Base-by-base conservation (phyloP, 2,113 vertebrate genomes). In the Corythornis cristatus region DNA sequence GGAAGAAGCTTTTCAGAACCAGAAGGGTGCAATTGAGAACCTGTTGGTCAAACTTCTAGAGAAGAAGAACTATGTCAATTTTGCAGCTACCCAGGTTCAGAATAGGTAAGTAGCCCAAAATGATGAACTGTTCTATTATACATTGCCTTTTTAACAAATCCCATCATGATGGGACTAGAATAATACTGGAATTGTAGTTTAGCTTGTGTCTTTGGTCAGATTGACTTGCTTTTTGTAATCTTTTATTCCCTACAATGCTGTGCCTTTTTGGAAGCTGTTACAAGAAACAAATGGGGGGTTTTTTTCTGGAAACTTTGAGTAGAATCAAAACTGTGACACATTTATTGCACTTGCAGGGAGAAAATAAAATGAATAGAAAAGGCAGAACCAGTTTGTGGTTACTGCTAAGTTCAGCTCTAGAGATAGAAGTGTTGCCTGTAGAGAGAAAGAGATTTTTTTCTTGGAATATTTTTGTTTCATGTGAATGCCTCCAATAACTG, bases 1-100 rank as follows among this genome's bases (percentile, higher is more conserved):
- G 90, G 99, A 99, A 95, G 99, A 99, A 96, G 99, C 99, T 77
- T 99, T 99, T 97, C 98, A 99, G 96, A 99, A 99, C 97, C 99
- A 99, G 94, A 99, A 99, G 95, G 98, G 98, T 83, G 98, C 99
- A 85, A 99, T 99, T 93, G 99, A 99, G 93, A 98, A 98, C 83
- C 98, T 98, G 4, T 97, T 99, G 97, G 98, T 98, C 68, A 99
- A 99, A 93, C 98, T 99, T 81, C 98, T 99, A 46, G 99, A 99
- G 81, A 99, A 99, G 97, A 99, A 99, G 96, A 99, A 98, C 96
- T 99, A 99, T 29, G 99, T 99, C 68, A 98, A 99, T 96, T 99
- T 98, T 96, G 99, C 99, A 90, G 98, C 99, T 89, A 97, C 98
- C 94, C 99, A 99, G 96, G 98, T 99, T 95, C 99, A 99, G 97